Percentiles rank a stretch among this genome's conserved stretches.
These are phyloP conservation scores for Hedychridium roseum DNA, from an alignment of 2,888 invertebrate species.

Conservation along the genomic window DNA sequence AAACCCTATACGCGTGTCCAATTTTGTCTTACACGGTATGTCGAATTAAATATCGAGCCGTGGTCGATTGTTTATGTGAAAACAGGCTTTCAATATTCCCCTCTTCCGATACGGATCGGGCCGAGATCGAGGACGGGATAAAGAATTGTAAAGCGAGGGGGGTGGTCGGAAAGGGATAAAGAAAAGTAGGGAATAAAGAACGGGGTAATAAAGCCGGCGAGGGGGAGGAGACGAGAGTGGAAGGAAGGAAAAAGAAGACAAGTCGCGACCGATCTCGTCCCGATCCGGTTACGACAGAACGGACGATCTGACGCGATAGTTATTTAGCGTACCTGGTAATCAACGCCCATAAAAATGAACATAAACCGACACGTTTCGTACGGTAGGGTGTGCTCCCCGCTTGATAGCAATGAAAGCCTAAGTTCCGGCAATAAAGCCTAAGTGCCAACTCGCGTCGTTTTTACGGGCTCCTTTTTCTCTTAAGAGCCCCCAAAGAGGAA, in stretches of 20 bases:
- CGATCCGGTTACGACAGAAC: constrained; percentile 45
- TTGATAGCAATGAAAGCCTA: constrained; percentile 37
- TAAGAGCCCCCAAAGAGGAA: constrained; percentile 15
- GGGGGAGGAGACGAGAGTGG: neutral
- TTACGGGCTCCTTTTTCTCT: constrained; percentile 29
- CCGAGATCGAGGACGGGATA: neutral
- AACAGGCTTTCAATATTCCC: neutral
- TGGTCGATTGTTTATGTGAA: neutral
- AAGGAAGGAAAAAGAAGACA: constrained; percentile 7
- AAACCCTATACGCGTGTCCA: too few species aligned
- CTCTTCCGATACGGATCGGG: neutral
- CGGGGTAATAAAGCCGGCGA: neutral
- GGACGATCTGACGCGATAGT: constrained; percentile 46
- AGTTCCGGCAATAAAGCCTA: constrained; percentile 41
- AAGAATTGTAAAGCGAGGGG: neutral
- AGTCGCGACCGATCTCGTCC: constrained; percentile 21
- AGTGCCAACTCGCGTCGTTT: constrained; percentile 42
- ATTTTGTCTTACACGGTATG: too few species aligned
- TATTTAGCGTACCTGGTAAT: constrained; percentile 55
- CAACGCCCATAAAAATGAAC: constrained; percentile 54
- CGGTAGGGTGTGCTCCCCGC: constrained; percentile 24
- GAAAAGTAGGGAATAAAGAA: neutral
- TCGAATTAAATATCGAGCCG: neutral
- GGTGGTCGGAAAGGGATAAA: neutral
- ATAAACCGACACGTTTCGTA: constrained; percentile 49